Conservation (phyloP, 2,113 vertebrate species). For the Blennius ocellaris region DNA sequence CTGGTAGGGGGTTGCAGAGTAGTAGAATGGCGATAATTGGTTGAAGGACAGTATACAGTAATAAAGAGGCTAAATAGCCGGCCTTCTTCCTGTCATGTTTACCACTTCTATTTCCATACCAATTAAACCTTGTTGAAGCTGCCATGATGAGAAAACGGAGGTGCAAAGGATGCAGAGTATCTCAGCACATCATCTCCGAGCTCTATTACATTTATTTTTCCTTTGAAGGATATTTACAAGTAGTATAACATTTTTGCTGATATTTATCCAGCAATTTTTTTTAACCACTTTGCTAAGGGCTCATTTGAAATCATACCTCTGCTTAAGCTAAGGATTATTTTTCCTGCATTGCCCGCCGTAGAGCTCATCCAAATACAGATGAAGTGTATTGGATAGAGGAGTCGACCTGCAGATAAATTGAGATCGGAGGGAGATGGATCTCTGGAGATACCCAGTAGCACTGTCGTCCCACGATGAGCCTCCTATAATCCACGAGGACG, state of each 20-base stretch:
- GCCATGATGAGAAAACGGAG: constrained; percentile 67
- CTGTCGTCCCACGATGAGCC: constrained; percentile 66
- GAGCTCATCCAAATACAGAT: constrained; percentile 26
- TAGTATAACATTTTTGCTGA: not conserved
- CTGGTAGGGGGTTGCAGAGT: constrained; percentile 68
- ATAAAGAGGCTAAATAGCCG: constrained; percentile 73
- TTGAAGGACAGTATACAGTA: constrained; percentile 78
- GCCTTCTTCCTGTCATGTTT: constrained; percentile 72
- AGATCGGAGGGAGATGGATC: constrained; percentile 67
- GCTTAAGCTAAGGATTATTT: constrained; percentile 67
- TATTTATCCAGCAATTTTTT: constrained; percentile 24
- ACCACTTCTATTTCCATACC: constrained; percentile 77
- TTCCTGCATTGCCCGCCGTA: constrained; percentile 13
- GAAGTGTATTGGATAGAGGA: constrained; percentile 16
- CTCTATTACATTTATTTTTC: constrained; percentile 28
- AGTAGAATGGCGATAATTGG: constrained; percentile 80
- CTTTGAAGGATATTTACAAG: constrained; percentile 18
- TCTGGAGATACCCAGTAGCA: constrained; percentile 80
- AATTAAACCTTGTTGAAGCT: constrained; percentile 80
- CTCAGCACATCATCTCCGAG: constrained; percentile 45
- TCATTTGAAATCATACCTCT: constrained; percentile 52
- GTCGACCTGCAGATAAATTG: constrained; percentile 52
- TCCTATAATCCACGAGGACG: constrained; percentile 77
- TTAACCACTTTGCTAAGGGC: constrained; percentile 17
- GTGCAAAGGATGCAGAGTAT: constrained; percentile 69